phyloP scores from a whole-genome alignment of 2,113 vertebrate genomes.

The Propithecus coquereli region DNA sequence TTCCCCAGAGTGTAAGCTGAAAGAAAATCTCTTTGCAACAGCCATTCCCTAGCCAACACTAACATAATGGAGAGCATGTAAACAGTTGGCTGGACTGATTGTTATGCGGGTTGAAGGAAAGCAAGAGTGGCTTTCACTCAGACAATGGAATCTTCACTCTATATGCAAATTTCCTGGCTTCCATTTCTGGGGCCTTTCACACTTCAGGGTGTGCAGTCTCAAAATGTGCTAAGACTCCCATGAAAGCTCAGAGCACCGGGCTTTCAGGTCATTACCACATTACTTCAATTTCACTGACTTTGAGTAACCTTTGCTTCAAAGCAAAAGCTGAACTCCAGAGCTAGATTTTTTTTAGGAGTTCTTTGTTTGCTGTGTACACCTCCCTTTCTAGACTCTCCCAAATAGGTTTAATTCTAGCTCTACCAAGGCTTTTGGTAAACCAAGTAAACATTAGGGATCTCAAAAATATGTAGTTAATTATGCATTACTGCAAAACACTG shows the following conservation, averaged over 20 bases:
- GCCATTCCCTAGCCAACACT: conserved; percentile 76
- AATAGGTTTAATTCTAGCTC: conserved; percentile 32
- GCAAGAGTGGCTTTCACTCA: conserved; percentile 66
- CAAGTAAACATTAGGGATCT: not conserved
- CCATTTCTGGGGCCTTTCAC: conserved; percentile 70
- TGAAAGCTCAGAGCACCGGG: conserved; percentile 28
- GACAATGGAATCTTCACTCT: conserved; percentile 78
- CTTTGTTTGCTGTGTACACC: not conserved
- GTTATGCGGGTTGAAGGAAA: conserved; percentile 72
- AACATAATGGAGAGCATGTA: conserved; percentile 78
- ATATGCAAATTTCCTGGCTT: conserved; percentile 75
- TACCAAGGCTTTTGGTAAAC: not conserved
- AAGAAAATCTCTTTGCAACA: conserved; percentile 73
- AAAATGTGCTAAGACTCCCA: not conserved
- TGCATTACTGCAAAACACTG: not conserved
- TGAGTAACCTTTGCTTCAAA: conserved; percentile 58
- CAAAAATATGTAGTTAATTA: conserved; percentile 39
- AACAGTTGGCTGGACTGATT: conserved; percentile 76
- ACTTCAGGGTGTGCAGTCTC: not conserved
- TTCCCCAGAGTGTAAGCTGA: conserved; percentile 52
- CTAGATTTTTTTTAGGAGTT: conserved; percentile 41
- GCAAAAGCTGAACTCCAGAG: conserved; percentile 49
- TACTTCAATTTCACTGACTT: conserved; percentile 76
- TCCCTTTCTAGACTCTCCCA: conserved; percentile 20
- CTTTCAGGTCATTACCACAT: not conserved